Conservation (phyloP, 2,113 vertebrate genomes). For the Tyrannus savana region DNA sequence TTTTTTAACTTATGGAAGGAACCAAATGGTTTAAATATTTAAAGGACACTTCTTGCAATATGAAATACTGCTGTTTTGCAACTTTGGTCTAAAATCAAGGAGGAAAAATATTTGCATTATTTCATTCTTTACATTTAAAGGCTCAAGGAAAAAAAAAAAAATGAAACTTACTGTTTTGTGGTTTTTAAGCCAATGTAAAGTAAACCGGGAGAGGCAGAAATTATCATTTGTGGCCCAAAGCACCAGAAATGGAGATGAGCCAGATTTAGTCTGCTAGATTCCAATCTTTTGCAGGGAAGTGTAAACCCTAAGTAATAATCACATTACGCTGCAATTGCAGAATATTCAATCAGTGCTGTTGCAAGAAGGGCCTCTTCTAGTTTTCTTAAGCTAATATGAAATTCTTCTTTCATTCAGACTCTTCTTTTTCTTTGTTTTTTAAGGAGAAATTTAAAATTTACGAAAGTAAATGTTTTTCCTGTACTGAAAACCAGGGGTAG, state of each 20-base stretch:
- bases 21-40: slow-evolving; percentile 84
- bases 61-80: slow-evolving; percentile 62
- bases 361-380: background rate
- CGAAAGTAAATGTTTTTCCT: background rate
- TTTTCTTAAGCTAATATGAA: background rate
- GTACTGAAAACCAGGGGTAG: background rate
- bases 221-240: background rate
- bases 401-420: background rate
- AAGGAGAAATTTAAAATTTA: background rate
- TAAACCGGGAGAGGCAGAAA: background rate
- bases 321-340: background rate
- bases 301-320: background rate
- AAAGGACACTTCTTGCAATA: slow-evolving; percentile 73
- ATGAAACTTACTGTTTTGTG: background rate
- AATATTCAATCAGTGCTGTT: background rate
- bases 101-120: slow-evolving; percentile 46
- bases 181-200: background rate
- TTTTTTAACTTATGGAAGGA: slow-evolving; percentile 60
- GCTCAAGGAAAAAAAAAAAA: background rate
- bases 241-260: background rate
- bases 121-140: background rate
- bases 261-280: background rate
- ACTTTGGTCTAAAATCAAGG: slow-evolving; percentile 11
- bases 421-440: background rate
- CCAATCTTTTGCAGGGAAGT: background rate